Evolutionary conservation across 2,797 vertebrate species (phyloP), one percentile per base, ranked within the genome.

Genomic region (Nyctibius grandis): DNA sequence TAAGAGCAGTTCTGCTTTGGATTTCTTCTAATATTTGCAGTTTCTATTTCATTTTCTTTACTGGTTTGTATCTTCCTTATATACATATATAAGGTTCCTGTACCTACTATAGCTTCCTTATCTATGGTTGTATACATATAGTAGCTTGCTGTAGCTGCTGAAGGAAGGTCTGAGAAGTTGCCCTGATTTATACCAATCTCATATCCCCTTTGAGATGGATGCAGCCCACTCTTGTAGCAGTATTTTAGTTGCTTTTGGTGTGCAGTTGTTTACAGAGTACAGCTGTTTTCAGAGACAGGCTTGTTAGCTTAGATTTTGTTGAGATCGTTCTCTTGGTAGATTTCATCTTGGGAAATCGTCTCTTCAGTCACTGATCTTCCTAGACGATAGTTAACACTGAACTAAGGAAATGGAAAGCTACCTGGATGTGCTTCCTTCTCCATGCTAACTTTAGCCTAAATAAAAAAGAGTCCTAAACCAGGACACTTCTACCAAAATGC

Each of bases 51-150:
- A 26, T 60, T 77, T 53, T 70, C 13, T 21, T 67, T 44, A 19
- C 6, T 50, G 23, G 2, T 64, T 67, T 82, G 5, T 53, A 21
- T 20, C 12, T 57, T 68, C 22, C n/a, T 50, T 51, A 17, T 16
- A 61, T 19, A 70, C 1, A 20, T 12, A 42, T 29, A n/a, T 5
- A 51, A 45, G 9, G 11, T 45, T 76, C 16, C 22, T 26, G 5
- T 45, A 51, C 15, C 33, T 70, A 2, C 26, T 59, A 6, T 14
- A 76, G 4, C 4, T 76, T 79, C 14, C 21, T 73, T 40, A 17
- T 2, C 0, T 36, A 31, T 12, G 7, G 6, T 12, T 47, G 5
- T 57, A 9, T 29, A 26, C 20, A 22, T 17, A 7, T 0, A 54
- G 13, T 36, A 59, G 2, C 12, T 51, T 79, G 8, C 48, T 67